A percentile compares a stretch with the other conserved stretches of the same genome.
Evolutionary conservation across 35 echinoderm and acorn worm genomes (phyloP).

Genomic region (Chiridota heheva): DNA sequence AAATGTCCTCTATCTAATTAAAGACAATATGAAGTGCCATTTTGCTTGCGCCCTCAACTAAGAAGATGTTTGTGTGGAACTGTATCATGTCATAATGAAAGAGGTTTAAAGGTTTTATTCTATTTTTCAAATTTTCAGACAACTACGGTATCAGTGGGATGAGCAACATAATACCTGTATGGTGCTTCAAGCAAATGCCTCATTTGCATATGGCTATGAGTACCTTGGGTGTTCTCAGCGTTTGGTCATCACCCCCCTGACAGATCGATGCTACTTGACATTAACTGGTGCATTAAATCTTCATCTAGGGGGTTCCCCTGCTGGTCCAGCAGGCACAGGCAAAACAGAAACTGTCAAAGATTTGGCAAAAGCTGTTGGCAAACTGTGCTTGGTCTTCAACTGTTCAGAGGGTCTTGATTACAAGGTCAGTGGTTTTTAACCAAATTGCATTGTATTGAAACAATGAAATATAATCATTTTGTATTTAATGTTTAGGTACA

Average conservation of each 20-base stretch:
- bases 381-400: slow-evolving; percentile 97
- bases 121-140: no score
- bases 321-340: slow-evolving; percentile 92
- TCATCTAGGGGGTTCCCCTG: slow-evolving; percentile 88
- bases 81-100: no score
- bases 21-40: no score
- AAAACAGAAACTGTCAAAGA: slow-evolving; percentile 99
- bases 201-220: slow-evolving; percentile 96
- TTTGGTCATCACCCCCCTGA: slow-evolving; percentile 96
- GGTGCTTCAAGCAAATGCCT: slow-evolving; percentile 86
- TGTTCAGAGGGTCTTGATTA: slow-evolving; percentile 97
- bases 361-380: slow-evolving; percentile 86
- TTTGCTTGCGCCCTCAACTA: no score
- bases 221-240: slow-evolving; percentile 95
- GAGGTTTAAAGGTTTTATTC: no score
- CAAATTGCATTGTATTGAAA: no score
- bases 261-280: slow-evolving; percentile 93
- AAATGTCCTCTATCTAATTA: no score
- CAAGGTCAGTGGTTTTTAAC: slow-evolving; percentile 69
- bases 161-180: slow-evolving; percentile 93
- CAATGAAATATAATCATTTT: no score
- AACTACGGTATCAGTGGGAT: slow-evolving; percentile 97
- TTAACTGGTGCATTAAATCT: slow-evolving; percentile 90
- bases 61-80: no score
- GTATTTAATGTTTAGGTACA: no score